Percentiles rank a stretch among this genome's conserved stretches.
Evolutionary conservation across 2,888 invertebrate species (phyloP).

Genomic region (Sinhomidia bicolor): DNA sequence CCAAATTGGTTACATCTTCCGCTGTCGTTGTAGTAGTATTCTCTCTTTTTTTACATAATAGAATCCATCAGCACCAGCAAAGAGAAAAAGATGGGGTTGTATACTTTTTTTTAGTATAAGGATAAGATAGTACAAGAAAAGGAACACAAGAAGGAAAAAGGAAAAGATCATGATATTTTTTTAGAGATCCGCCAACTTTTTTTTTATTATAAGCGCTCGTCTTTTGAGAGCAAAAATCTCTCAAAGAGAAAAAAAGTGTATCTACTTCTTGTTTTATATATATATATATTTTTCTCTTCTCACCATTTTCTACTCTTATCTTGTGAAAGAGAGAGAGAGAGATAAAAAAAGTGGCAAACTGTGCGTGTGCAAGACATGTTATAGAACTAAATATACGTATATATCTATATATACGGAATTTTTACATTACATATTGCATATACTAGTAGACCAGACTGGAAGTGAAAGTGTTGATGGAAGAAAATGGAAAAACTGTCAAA

Average conservation of each 20-base stretch:
- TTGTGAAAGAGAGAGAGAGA: neutral
- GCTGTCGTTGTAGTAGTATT: neutral
- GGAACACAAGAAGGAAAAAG: neutral
- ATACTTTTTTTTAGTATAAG: no score
- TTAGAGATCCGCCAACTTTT: constrained; percentile 32
- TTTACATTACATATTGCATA: no score
- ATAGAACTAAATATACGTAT: no score
- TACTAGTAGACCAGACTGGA: no score
- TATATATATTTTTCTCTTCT: no score
- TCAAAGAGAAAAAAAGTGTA: neutral
- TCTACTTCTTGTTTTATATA: neutral
- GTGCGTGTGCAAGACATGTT: neutral
- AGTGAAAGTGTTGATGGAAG: constrained; percentile 64
- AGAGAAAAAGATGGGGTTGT: neutral
- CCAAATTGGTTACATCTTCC: constrained; percentile 29
- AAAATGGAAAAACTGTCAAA: constrained; percentile 63
- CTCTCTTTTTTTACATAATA: neutral
- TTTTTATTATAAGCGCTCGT: neutral
- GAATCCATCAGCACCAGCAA: constrained; percentile 1
- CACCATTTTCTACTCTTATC: constrained; percentile 21
- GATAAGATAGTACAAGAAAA: neutral
- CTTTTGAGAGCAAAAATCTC: constrained; percentile 14
- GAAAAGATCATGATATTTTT: constrained; percentile 43
- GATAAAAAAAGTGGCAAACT: constrained; percentile 31
- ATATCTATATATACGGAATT: no score